phyloP scores from a whole-genome alignment of 2,797 vertebrate species.

The Steatocranus sp. region DNA sequence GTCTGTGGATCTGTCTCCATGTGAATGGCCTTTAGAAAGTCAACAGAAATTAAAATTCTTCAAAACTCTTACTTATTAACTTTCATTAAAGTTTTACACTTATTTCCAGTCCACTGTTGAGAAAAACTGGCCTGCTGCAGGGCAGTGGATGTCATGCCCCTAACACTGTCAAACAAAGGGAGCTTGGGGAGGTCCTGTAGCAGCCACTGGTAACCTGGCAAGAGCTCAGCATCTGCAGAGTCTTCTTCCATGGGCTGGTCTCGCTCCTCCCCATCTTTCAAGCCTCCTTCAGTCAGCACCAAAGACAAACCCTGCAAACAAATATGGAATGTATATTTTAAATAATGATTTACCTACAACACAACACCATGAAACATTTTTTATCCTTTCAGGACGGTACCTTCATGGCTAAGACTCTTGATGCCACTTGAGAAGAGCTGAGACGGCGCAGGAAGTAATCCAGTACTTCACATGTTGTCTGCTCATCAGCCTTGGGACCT shows the following conservation, averaged over 20 bases:
- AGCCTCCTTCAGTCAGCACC: constrained; percentile 88
- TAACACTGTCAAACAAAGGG: constrained; percentile 90
- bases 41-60: neutral
- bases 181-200: constrained; percentile 90
- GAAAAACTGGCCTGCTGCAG: constrained; percentile 86
- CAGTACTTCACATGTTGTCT: constrained; percentile 95
- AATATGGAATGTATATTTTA: neutral
- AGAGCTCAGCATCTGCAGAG: constrained; percentile 79
- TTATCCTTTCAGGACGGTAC: constrained; percentile 48
- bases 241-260: constrained; percentile 94
- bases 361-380: neutral
- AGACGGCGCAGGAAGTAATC: constrained; percentile 97
- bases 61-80: neutral
- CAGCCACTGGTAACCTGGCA: constrained; percentile 94
- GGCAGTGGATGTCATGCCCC: constrained; percentile 87
- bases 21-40: constrained; percentile 85
- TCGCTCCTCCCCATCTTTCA: constrained; percentile 89
- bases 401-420: constrained; percentile 95
- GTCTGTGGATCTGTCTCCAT: constrained; percentile 97
- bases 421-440: constrained; percentile 95
- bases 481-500: constrained; percentile 93
- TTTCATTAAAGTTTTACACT: neutral
- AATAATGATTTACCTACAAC: neutral
- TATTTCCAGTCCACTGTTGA: neutral
- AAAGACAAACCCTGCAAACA: constrained; percentile 86